A percentile compares a stretch with the other conserved stretches of the same genome.
These are phyloP conservation scores for Lanius collurio DNA, from an alignment of 2,113 vertebrate species.

Conservation along the genomic window DNA sequence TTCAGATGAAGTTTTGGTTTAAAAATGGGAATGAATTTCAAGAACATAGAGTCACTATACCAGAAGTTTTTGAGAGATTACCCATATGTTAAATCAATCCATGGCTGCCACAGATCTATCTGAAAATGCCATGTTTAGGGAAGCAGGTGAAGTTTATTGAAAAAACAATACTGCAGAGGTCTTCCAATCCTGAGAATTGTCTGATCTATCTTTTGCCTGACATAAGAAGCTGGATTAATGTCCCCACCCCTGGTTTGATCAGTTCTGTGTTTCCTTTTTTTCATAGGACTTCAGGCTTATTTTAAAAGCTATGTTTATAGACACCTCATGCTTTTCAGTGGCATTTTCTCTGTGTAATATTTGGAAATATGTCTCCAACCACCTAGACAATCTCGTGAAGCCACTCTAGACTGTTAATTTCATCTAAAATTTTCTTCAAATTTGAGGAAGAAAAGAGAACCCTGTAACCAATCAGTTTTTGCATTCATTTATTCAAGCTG, in stretches of 20 bases:
- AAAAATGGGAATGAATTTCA: neutral
- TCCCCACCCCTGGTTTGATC: neutral
- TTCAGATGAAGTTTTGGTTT: neutral
- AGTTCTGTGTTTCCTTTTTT: neutral
- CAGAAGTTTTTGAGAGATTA: neutral
- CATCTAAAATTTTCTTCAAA: conserved; percentile 28
- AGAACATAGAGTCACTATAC: neutral
- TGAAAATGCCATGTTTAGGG: neutral
- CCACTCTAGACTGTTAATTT: neutral
- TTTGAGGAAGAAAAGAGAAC: neutral
- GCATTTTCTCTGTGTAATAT: neutral
- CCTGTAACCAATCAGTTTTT: neutral
- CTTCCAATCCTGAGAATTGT: neutral
- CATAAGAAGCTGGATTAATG: neutral
- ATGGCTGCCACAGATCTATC: neutral
- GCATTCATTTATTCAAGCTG: conserved; percentile 13
- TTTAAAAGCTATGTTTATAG: neutral
- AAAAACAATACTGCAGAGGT: neutral
- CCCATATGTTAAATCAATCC: neutral
- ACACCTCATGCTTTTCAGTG: neutral
- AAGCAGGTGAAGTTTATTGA: neutral
- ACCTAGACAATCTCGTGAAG: neutral
- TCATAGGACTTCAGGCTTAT: neutral
- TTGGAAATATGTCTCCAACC: neutral
- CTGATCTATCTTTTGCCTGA: neutral